These are phyloP conservation scores for Aphidoletes aphidimyza DNA, from an alignment of 2,888 invertebrate genomes.

Conservation along the genomic window DNA sequence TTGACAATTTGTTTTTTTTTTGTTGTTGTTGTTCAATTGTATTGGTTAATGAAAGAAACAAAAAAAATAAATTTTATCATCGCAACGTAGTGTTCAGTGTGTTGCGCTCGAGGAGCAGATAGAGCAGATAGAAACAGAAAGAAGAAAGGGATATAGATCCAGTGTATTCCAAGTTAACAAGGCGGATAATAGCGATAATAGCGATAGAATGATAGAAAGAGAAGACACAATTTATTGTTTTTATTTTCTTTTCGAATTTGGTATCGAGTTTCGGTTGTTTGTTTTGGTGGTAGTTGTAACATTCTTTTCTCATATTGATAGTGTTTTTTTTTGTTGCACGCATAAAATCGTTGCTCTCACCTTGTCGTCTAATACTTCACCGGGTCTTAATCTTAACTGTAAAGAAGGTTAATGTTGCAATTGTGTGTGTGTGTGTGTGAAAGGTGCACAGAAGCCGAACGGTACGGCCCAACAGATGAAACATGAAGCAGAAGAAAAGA, in stretches of 20 bases:
- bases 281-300: not conserved
- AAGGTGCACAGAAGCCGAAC: slow-evolving; percentile 16
- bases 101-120: not conserved
- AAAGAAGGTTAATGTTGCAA: slow-evolving; percentile 57
- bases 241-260: too few relatives aligned
- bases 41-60: not conserved
- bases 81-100: not conserved
- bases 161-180: too few relatives aligned
- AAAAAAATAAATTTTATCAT: not conserved
- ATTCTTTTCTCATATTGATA: not conserved
- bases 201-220: slow-evolving; percentile 17
- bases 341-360: slow-evolving; percentile 65
- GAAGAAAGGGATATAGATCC: slow-evolving; percentile 9
- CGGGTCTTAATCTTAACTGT: slow-evolving; percentile 77
- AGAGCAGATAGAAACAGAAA: not conserved
- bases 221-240: not conserved
- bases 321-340: slow-evolving; percentile 1
- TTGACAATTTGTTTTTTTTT: not conserved
- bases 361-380: slow-evolving; percentile 81
- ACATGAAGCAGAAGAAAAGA: slow-evolving; percentile 56
- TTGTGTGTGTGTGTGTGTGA: slow-evolving; percentile 56
- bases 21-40: not conserved
- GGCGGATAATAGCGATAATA: not conserved
- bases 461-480: slow-evolving; percentile 54
- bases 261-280: not conserved